Evolutionary conservation across 2,888 invertebrate genomes (phyloP).

Genomic region (Amphipyra tragopoginis): DNA sequence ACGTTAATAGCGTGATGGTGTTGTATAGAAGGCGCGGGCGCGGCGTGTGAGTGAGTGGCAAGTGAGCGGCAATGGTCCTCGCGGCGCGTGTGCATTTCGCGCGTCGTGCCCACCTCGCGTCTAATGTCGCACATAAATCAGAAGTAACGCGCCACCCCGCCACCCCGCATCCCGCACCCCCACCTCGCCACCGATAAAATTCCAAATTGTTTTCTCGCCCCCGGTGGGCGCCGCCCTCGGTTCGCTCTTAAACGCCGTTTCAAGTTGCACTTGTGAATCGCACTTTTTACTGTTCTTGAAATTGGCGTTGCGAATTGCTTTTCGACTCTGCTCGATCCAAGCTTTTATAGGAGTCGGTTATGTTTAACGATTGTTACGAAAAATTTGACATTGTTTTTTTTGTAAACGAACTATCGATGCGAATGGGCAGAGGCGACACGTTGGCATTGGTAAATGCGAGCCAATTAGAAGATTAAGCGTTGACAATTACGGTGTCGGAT

Average conservation of each 20-base stretch:
- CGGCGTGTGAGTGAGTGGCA: slow-evolving; percentile 59
- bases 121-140: slow-evolving; percentile 88
- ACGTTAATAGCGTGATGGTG: slow-evolving; percentile 14
- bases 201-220: slow-evolving; percentile 89
- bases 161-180: slow-evolving; percentile 71
- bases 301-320: slow-evolving; percentile 87
- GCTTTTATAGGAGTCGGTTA: slow-evolving; percentile 71
- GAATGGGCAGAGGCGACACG: slow-evolving; percentile 75
- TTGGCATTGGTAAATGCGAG: slow-evolving; percentile 89
- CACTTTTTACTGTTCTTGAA: slow-evolving; percentile 89
- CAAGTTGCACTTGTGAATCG: slow-evolving; percentile 90
- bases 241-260: slow-evolving; percentile 90
- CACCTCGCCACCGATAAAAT: slow-evolving; percentile 85
- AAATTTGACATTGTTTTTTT: slow-evolving; percentile 72
- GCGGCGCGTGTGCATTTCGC: slow-evolving; percentile 81
- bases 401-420: slow-evolving; percentile 74
- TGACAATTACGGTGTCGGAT: slow-evolving; percentile 89
- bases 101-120: slow-evolving; percentile 77
- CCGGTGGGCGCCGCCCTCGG: slow-evolving; percentile 88
- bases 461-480: slow-evolving; percentile 90
- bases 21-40: slow-evolving; percentile 40
- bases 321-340: slow-evolving; percentile 76
- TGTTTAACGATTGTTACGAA: slow-evolving; percentile 62
- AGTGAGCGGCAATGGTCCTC: slow-evolving; percentile 75
- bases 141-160: slow-evolving; percentile 77